Evolutionary conservation across 2,113 vertebrate genomes (phyloP).

Genomic region (Scortum barcoo): DNA sequence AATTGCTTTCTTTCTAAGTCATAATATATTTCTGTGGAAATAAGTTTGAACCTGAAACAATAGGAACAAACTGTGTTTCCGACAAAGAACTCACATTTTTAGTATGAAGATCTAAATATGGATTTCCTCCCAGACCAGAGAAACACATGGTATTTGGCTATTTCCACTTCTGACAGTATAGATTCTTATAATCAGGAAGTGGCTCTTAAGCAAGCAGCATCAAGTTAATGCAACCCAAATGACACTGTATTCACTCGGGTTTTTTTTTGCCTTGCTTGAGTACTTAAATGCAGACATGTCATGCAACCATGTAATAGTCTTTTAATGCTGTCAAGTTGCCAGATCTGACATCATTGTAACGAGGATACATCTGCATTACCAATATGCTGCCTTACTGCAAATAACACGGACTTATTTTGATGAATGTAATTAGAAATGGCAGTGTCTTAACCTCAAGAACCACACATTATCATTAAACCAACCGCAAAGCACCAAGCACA

Average conservation of each 20-base stretch:
- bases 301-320: neutral
- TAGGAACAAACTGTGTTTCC: constrained; percentile 3
- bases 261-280: neutral
- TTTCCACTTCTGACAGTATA: constrained; percentile 57
- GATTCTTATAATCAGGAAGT: constrained; percentile 71
- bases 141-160: constrained; percentile 43
- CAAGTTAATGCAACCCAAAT: constrained; percentile 17
- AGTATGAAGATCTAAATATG: constrained; percentile 42
- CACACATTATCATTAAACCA: neutral
- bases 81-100: constrained; percentile 12
- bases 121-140: constrained; percentile 51
- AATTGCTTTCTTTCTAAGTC: neutral
- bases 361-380: neutral
- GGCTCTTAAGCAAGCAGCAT: constrained; percentile 51
- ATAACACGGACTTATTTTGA: neutral
- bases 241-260: neutral
- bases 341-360: neutral
- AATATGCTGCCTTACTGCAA: neutral
- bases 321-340: neutral
- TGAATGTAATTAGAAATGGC: no score
- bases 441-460: neutral
- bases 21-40: constrained; percentile 4
- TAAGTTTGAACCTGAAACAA: constrained; percentile 11
- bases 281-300: neutral
- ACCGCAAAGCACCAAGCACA: neutral